Evolutionary conservation across 2,113 vertebrate genomes (phyloP).

Genomic region (Fulmarus glacialis): DNA sequence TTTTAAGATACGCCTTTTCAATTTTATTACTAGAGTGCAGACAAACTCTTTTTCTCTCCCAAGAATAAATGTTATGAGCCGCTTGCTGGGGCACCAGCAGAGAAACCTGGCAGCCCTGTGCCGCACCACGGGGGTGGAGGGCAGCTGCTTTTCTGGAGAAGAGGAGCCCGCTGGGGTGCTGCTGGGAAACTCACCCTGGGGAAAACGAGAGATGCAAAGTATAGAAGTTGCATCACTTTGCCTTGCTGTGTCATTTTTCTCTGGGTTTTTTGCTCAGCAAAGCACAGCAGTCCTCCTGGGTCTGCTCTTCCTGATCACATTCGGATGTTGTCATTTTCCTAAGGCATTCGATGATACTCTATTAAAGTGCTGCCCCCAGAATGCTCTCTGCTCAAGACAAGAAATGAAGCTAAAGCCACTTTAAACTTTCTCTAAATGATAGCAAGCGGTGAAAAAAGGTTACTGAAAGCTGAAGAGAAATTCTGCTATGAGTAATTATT

Average conservation of each 20-base stretch:
- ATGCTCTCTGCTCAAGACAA: not conserved
- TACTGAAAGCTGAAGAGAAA: not conserved
- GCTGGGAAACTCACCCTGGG: not conserved
- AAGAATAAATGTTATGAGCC: not conserved
- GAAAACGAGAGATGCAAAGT: rapidly evolving
- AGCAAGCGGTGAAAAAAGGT: not conserved
- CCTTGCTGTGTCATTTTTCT: not conserved
- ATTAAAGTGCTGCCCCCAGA: not conserved
- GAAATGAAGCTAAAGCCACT: not conserved
- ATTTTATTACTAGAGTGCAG: no score
- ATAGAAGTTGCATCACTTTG: not conserved
- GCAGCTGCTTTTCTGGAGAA: not conserved
- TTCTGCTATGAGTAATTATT: not conserved
- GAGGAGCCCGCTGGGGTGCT: not conserved
- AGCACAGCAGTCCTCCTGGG: not conserved
- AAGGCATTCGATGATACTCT: not conserved
- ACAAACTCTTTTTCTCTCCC: no score
- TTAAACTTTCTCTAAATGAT: not conserved
- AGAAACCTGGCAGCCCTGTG: no score
- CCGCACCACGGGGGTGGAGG: no score
- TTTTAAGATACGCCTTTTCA: not conserved
- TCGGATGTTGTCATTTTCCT: not conserved
- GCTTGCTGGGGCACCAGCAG: no score
- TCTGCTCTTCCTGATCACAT: not conserved
- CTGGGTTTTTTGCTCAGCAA: rapidly evolving